Evolutionary conservation across 2,888 invertebrate genomes (phyloP).

Genomic region (Andrena chrysosceles): DNA sequence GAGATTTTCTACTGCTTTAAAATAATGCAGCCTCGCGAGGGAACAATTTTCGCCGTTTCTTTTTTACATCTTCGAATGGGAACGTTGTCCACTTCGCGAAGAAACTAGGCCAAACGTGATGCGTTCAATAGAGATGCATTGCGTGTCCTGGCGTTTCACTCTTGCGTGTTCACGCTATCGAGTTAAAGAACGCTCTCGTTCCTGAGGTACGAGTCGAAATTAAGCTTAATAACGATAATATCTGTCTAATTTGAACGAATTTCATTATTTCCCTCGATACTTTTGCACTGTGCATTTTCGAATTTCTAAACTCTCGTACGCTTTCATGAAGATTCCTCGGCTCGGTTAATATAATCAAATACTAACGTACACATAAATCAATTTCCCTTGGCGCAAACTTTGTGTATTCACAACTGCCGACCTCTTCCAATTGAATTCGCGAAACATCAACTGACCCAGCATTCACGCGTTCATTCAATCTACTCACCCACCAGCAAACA

Average conservation of each 20-base stretch:
- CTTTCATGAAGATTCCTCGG: neutral
- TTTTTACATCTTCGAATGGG: neutral
- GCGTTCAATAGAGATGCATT: conserved; percentile 13
- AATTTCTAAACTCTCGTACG: neutral
- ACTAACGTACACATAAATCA: neutral
- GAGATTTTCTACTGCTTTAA: neutral
- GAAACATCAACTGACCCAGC: no score
- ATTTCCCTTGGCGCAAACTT: neutral
- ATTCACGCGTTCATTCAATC: no score
- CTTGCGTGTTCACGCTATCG: conserved; percentile 5
- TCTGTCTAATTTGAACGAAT: neutral
- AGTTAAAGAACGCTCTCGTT: conserved; percentile 2
- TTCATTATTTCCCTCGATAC: neutral
- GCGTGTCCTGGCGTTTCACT: conserved; percentile 16
- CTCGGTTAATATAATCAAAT: neutral
- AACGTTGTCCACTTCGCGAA: neutral
- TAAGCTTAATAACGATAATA: neutral
- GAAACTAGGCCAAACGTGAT: conserved; percentile 28
- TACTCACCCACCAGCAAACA: no score
- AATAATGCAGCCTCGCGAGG: neutral
- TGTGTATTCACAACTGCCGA: no score
- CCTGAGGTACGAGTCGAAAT: neutral
- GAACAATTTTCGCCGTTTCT: neutral
- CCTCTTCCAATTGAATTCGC: no score
- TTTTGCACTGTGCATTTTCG: neutral